These are phyloP conservation scores for Tetragnatha versicolor DNA, from an alignment of 1,140 invertebrate genomes.

Conservation along the genomic window DNA sequence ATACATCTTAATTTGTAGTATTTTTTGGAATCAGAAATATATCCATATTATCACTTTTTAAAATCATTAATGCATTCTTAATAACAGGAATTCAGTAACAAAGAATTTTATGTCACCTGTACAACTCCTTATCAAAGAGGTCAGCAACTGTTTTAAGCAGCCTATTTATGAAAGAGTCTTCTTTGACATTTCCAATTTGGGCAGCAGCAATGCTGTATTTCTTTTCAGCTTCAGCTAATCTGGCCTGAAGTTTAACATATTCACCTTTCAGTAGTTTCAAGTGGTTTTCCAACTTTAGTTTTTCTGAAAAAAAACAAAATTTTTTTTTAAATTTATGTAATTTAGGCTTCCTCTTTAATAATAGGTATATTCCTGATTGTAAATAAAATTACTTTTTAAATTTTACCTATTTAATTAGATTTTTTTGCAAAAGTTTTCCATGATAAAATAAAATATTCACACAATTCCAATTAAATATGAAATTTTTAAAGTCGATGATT, in stretches of 20 bases:
- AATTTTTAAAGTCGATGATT: no score
- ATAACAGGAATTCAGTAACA: no score
- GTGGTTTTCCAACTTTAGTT: constrained; percentile 84
- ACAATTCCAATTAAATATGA: no score
- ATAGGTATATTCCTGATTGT: no score
- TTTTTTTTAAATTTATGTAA: not conserved
- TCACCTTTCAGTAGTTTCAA: constrained; percentile 85
- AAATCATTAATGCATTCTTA: no score
- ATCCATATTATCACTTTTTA: no score
- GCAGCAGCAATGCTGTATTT: constrained; percentile 80
- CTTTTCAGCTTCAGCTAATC: constrained; percentile 80
- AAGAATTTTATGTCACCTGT: constrained; percentile 73
- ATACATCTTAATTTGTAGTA: no score
- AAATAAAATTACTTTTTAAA: not conserved
- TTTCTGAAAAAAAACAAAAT: constrained; percentile 63
- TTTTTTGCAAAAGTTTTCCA: no score
- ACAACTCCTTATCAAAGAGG: constrained; percentile 79
- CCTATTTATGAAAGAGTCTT: constrained; percentile 80
- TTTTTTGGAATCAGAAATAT: no score
- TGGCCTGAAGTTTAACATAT: constrained; percentile 87
- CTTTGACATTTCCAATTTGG: constrained; percentile 66
- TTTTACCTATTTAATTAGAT: no score
- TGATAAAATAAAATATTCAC: no score
- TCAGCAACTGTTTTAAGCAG: constrained; percentile 81
- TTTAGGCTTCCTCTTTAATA: no score